phyloP scores from a whole-genome alignment of 2,888 invertebrate genomes.

The Noctua pronuba region DNA sequence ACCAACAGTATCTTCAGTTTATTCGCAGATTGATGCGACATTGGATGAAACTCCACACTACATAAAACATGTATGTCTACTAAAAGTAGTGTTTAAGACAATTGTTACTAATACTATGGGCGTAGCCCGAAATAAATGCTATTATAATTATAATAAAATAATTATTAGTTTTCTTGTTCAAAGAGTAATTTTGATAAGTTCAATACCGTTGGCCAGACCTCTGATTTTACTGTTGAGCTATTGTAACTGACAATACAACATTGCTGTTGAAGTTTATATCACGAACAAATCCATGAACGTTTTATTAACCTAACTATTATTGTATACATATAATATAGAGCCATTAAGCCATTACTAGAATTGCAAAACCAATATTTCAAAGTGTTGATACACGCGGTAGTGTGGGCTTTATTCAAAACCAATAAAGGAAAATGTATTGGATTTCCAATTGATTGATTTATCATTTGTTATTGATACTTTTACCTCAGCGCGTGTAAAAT shows the following conservation, averaged over 20 bases:
- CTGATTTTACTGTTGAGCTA: neutral
- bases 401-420: constrained; percentile 11
- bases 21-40: no score
- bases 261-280: neutral
- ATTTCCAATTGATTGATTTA: constrained; percentile 19
- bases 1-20: no score
- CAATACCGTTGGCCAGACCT: neutral
- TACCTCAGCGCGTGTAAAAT: neutral
- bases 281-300: neutral
- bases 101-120: no score
- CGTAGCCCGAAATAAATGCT: no score
- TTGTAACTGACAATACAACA: neutral
- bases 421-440: constrained; percentile 24
- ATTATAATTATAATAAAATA: no score
- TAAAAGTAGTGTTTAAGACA: no score
- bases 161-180: neutral
- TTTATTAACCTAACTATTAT: neutral
- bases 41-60: no score
- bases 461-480: neutral
- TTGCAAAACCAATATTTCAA: constrained; percentile 24
- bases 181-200: neutral
- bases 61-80: no score
- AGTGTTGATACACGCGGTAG: constrained; percentile 17
- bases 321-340: no score
- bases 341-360: neutral